Evolutionary conservation across 2,888 invertebrate species (phyloP), one percentile per base, ranked within the genome.

Genomic region (Caenorhabditis macrosperma): DNA sequence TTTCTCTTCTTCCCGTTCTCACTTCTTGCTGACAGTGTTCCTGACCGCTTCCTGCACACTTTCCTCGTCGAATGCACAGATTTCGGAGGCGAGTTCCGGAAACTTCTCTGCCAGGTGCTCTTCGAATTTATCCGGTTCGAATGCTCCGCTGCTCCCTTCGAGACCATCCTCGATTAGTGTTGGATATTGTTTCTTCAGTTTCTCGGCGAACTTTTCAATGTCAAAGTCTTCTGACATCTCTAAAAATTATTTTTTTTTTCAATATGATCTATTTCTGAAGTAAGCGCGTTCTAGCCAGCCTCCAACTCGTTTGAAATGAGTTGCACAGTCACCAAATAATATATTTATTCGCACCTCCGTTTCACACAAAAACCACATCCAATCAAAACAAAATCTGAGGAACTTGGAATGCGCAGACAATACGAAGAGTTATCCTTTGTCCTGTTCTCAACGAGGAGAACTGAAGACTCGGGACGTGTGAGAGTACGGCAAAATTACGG

Each of bases 11-110:
- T 2, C 26, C 24, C 71, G n/a, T 38, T 15, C 12, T 30, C 17
- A 83, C 83, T 81, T 83, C 66, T 83, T 83, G 60, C 81, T 81
- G 5, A 78, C 55, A 0, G 22, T 38, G 0, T 46, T 64, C 5
- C 26, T 35, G 24, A 50, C 7, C 17, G 10, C 28, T 15, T 48
- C 52, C 50, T 61, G 41, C n/a, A 48, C 74, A 22, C 24, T 44
- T 52, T 60, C 30, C 22, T 66, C 61, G 38, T 78, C 81, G 17
- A 77, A 17, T 35, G 63, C 64, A 17, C 75, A 69, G 0, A 83
- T 72, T 20, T 28, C n/a, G 15, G 52, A 46, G 1, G 74, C 81
- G 3, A 83, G 41, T 52, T 74, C 68, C 15, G 71, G 71, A 24
- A 26, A 59, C n/a, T 71, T 26, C 15, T 50, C 33, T 0, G 69